Base-by-base conservation (phyloP, 1,140 invertebrate species). In the Steinernema feltiae region DNA sequence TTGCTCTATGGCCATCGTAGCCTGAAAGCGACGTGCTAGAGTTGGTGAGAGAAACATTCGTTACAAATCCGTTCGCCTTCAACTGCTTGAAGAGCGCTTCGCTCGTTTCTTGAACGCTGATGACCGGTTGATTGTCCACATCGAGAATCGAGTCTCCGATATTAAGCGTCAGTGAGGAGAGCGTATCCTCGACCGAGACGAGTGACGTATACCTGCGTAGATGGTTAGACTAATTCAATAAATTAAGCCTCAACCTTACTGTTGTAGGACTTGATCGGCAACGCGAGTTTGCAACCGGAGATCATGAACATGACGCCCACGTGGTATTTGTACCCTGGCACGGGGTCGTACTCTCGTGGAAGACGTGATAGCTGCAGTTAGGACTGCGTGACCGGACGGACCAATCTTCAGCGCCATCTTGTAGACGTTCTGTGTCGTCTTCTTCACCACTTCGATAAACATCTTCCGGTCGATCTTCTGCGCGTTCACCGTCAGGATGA, bases 101-200 rank as follows among this genome's bases (percentile, higher is more conserved):
- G 21, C 74, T 30, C 18, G 74, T 75, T 71, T 76, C 74, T 17
- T 77, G 30, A 30, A 76, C 74, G 3, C 32, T 76, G 3, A 71
- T 53, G 7, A 76, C 74, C 7, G 74, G 74, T 48, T 76, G 74
- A 21, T 63, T 46, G n/a, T 76, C 74, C 29, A 76, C 63, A n/a
- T 30, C 74, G 12, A 76, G 48, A 21, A 76, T 53, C 18, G 74
- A 73, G 35, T 76, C 74, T 12, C 74, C 74, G n/a, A 76, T 71
- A 32, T 76, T 76, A n/a, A 76, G 48, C n/a, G 74, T 73, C 17
- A 76, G 31, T 48, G 71, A 27, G 12, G 74, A 71, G 1, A 76
- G 30, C n/a, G 74, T 76, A 27, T 63, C 70, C 3, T 76, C 74
- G n/a, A 18, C 27, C 29, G 21, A 35, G 46, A 21, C 74, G 72